A percentile compares a stretch with the other conserved stretches of the same genome.
These are phyloP conservation scores for Plagodis dolabraria DNA, from an alignment of 2,888 invertebrate species.

Conservation along the genomic window DNA sequence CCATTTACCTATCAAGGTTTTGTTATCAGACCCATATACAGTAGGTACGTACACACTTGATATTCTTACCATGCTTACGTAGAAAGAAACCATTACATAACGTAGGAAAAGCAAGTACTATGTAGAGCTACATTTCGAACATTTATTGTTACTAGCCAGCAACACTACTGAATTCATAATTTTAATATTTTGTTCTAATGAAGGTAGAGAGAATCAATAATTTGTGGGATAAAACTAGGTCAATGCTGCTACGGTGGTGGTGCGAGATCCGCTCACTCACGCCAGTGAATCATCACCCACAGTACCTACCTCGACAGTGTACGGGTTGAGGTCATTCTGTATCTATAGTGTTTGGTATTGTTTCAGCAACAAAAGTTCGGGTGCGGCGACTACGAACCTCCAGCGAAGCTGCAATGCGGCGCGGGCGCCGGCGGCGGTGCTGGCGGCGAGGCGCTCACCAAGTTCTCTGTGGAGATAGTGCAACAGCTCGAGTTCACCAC, in stretches of 20 bases:
- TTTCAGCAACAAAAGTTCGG: conserved; percentile 94
- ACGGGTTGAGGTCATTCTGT: conserved; percentile 3
- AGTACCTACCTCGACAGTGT: conserved; percentile 3
- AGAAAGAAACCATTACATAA: conserved; percentile 13
- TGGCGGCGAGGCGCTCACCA: conserved; percentile 84
- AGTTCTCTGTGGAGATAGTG: conserved; percentile 96
- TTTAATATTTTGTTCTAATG: not conserved
- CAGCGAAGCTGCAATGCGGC: conserved; percentile 88
- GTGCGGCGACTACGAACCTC: conserved; percentile 90
- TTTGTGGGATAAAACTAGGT: conserved; percentile 4
- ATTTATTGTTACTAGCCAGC: too few relatives aligned
- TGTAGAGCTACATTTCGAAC: not conserved
- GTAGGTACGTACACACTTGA: not conserved
- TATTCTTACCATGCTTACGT: conserved; percentile 1
- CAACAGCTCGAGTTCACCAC: conserved; percentile 96
- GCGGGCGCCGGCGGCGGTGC: conserved; percentile 69
- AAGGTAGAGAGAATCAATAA: conserved; percentile 1
- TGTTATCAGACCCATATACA: conserved; percentile 23
- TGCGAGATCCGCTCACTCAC: conserved; percentile 2
- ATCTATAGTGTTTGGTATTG: conserved; percentile 42
- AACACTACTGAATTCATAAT: not conserved
- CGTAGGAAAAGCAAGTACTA: not conserved
- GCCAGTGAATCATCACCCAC: conserved; percentile 3
- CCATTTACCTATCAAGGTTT: conserved; percentile 41
- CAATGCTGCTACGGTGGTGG: conserved; percentile 1